Conservation (phyloP, 1,140 invertebrate genomes). For the Drosophila insularis region DNA sequence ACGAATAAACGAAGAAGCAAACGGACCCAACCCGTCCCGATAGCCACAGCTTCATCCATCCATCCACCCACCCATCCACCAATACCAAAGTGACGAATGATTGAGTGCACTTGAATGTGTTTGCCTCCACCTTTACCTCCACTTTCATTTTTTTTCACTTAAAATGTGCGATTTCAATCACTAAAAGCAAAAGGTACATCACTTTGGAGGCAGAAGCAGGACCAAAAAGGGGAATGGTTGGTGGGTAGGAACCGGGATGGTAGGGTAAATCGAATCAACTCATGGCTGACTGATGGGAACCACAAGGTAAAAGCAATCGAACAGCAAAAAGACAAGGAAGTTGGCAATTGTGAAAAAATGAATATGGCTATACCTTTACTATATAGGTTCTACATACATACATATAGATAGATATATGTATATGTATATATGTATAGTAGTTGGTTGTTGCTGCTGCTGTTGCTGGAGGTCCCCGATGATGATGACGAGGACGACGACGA, state of each 20-base stretch:
- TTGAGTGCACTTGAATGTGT: constrained; percentile 75
- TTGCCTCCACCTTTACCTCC: constrained; percentile 40
- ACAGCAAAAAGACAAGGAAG: constrained; percentile 55
- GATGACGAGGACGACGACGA: constrained; percentile 52
- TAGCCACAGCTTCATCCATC: constrained; percentile 30
- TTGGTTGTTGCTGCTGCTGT: not conserved
- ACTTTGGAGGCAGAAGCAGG: not conserved
- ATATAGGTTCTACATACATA: not conserved
- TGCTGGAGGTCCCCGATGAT: constrained; percentile 9
- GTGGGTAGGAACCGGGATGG: constrained; percentile 6
- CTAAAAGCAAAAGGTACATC: constrained; percentile 78
- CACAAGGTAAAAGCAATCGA: constrained; percentile 57
- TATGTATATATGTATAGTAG: not conserved
- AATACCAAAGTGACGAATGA: constrained; percentile 67
- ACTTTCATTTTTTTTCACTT: constrained; percentile 63
- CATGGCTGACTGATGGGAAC: constrained; percentile 58
- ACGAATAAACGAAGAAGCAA: constrained; percentile 9
- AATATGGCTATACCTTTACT: constrained; percentile 66
- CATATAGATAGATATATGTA: not conserved
- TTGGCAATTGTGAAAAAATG: constrained; percentile 77
- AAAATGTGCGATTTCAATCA: constrained; percentile 80
- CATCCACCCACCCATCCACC: constrained; percentile 5
- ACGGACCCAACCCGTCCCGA: constrained; percentile 25
- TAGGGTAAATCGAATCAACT: constrained; percentile 50
- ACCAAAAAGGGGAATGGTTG: not conserved